These are phyloP conservation scores for Bufotes viridis DNA, from an alignment of 2,797 vertebrate species.

Conservation along the genomic window DNA sequence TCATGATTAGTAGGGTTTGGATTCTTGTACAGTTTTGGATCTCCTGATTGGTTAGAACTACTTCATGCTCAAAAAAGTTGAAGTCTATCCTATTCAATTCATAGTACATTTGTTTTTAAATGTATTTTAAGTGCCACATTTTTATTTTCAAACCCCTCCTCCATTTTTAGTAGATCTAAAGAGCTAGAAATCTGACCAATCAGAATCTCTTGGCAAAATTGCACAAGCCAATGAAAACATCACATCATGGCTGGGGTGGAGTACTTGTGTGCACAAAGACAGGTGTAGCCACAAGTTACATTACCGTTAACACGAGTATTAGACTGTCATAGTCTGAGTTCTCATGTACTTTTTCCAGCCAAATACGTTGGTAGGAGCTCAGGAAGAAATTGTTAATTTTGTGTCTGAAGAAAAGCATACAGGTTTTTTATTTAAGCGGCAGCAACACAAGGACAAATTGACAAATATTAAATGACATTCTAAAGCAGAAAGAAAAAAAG, in stretches of 20 bases:
- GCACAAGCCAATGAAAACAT: conserved; percentile 78
- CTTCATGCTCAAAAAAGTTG: conserved; percentile 44
- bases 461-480: conserved; percentile 57
- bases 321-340: conserved; percentile 95
- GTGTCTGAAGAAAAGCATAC: conserved; percentile 93
- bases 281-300: conserved; percentile 78
- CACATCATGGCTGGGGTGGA: conserved; percentile 79
- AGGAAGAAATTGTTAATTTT: conserved; percentile 99
- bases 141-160: not conserved
- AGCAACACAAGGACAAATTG: conserved; percentile 67
- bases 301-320: conserved; percentile 98
- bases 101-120: not conserved
- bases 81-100: not conserved
- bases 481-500: conserved; percentile 29
- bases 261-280: conserved; percentile 76
- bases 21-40: conserved; percentile 81
- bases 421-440: conserved; percentile 83
- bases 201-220: conserved; percentile 83
- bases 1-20: conserved; percentile 82
- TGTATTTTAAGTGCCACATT: not conserved
- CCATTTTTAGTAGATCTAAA: not conserved
- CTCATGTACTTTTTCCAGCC: conserved; percentile 97
- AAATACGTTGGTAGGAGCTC: conserved; percentile 93
- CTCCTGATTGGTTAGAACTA: conserved; percentile 84
- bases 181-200: conserved; percentile 79